These are phyloP conservation scores for Oscheius myriophilus DNA, from an alignment of 2,888 invertebrate genomes.

Conservation along the genomic window DNA sequence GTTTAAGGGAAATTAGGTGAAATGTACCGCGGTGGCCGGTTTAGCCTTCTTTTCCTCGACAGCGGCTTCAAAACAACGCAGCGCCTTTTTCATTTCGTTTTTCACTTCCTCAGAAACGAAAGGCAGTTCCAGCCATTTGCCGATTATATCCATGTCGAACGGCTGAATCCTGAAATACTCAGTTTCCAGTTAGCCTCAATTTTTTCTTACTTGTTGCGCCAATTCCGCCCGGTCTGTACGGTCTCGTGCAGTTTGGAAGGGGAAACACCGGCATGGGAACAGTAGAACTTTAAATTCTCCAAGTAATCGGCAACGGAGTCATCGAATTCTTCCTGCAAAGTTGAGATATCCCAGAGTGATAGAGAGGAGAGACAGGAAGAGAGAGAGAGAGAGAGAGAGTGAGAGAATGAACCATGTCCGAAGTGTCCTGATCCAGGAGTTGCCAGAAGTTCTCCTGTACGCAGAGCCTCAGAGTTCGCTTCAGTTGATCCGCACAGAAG, in stretches of 20 bases:
- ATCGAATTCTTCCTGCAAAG: neutral
- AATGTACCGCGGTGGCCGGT: neutral
- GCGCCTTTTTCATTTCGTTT: neutral
- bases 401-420: no score
- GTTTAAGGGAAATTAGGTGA: neutral
- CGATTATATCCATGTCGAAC: neutral
- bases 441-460: conserved; percentile 10
- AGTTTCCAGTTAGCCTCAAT: no score
- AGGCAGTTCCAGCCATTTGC: neutral
- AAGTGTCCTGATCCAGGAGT: neutral
- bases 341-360: neutral
- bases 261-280: no score
- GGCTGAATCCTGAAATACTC: no score
- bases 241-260: neutral
- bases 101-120: neutral
- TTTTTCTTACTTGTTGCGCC: no score
- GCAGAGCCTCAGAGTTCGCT: neutral
- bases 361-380: neutral
- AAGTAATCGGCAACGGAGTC: neutral
- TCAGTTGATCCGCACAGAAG: conserved; percentile 10
- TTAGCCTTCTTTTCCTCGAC: neutral
- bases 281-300: conserved; percentile 5
- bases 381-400: no score
- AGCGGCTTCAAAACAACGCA: neutral
- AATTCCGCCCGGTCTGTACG: conserved; percentile 1